phyloP scores from a whole-genome alignment of 2,797 vertebrate genomes.

The Atherinosoma microstoma region DNA sequence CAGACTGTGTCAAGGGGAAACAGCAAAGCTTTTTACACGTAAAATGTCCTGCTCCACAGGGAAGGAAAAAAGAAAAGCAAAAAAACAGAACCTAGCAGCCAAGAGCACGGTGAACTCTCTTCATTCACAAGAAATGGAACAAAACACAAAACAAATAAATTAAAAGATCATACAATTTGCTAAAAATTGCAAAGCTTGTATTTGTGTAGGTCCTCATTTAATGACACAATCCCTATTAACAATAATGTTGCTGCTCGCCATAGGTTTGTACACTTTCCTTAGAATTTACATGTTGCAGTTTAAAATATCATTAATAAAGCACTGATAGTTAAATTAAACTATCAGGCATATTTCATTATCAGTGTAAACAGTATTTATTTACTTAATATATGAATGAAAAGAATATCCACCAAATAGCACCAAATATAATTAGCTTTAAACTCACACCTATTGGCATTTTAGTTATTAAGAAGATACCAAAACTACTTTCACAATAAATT shows the following conservation, averaged over 20 bases:
- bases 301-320: not conserved
- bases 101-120: constrained; percentile 12
- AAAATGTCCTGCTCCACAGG: constrained; percentile 59
- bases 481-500: not conserved
- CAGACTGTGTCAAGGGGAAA: constrained; percentile 63
- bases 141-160: not conserved
- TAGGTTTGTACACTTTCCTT: not conserved
- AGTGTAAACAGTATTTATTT: not conserved
- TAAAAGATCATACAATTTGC: constrained; percentile 14
- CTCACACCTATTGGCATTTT: not conserved
- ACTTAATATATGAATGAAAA: too few relatives aligned
- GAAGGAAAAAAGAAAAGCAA: constrained; percentile 8
- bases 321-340: not conserved
- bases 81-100: constrained; percentile 39
- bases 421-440: too few relatives aligned
- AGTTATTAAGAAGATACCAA: too few relatives aligned
- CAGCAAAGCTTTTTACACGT: constrained; percentile 78
- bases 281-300: not conserved
- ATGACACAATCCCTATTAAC: not conserved
- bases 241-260: not conserved
- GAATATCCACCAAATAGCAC: too few relatives aligned
- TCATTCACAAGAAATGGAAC: constrained; percentile 17
- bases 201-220: not conserved
- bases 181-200: not conserved
- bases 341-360: not conserved